phyloP scores from a whole-genome alignment of 2,888 invertebrate genomes.

The Drepana falcataria region DNA sequence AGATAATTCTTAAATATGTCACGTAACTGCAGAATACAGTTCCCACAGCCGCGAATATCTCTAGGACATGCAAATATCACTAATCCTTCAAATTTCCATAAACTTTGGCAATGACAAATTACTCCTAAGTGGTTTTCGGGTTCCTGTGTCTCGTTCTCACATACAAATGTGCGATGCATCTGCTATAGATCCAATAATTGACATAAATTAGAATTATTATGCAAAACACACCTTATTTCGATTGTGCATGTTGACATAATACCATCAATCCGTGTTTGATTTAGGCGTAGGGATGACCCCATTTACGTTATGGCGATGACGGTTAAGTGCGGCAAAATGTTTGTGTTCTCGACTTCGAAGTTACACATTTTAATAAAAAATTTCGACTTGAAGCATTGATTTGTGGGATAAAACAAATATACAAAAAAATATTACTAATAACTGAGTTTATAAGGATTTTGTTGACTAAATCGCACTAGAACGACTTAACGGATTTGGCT shows the following conservation, averaged over 20 bases:
- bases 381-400: no score
- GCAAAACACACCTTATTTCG: slow-evolving; percentile 61
- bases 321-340: slow-evolving; percentile 20
- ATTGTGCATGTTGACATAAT: slow-evolving; percentile 76
- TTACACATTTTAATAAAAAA: no score
- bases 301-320: not conserved
- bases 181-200: slow-evolving; percentile 68
- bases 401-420: no score
- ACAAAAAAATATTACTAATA: no score
- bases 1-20: slow-evolving; percentile 13
- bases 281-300: slow-evolving; percentile 39
- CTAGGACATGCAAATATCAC: slow-evolving; percentile 39
- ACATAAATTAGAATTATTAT: slow-evolving; percentile 66
- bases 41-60: slow-evolving; percentile 17
- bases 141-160: slow-evolving; percentile 43
- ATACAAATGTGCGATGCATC: slow-evolving; percentile 45
- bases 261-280: slow-evolving; percentile 73
- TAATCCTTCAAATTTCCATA: slow-evolving; percentile 51
- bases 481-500: no score
- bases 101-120: slow-evolving; percentile 70
- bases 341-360: not conserved
- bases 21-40: slow-evolving; percentile 9
- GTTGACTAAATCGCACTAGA: no score
- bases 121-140: slow-evolving; percentile 19
- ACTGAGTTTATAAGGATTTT: no score